Percentiles rank a stretch among this genome's conserved stretches.
phyloP scores from a whole-genome alignment of 2,888 invertebrate species.

The Epinotia brunnichana region DNA sequence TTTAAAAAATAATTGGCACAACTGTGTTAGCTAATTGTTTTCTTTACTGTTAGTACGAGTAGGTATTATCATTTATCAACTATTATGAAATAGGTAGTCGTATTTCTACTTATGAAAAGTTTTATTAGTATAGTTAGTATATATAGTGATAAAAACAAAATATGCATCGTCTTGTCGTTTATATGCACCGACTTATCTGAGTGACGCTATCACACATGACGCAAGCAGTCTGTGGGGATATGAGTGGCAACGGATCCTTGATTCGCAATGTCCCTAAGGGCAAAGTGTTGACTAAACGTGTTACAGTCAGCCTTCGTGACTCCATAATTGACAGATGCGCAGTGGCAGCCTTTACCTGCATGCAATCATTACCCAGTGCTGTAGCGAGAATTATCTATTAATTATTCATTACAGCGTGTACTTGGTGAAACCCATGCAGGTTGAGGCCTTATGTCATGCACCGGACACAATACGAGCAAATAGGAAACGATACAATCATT shows the following conservation, averaged over 20 bases:
- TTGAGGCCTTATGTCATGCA: slow-evolving; percentile 33
- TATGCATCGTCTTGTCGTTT: background rate
- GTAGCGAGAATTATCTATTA: slow-evolving; percentile 47
- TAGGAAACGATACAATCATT: slow-evolving; percentile 47
- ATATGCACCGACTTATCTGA: no score
- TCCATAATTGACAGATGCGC: slow-evolving; percentile 56
- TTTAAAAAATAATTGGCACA: no score
- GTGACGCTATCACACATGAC: slow-evolving; percentile 5
- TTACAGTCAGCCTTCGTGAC: slow-evolving; percentile 57
- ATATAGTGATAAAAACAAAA: background rate
- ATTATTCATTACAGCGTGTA: slow-evolving; percentile 54
- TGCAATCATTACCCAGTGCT: slow-evolving; percentile 54
- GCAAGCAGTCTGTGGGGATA: slow-evolving; percentile 31
- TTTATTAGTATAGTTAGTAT: background rate
- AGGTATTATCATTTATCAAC: background rate
- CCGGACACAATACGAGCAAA: slow-evolving; percentile 51
- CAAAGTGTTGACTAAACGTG: slow-evolving; percentile 49
- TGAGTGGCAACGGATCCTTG: slow-evolving; percentile 41
- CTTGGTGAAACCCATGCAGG: slow-evolving; percentile 48
- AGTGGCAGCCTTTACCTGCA: slow-evolving; percentile 55
- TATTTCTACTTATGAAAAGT: background rate
- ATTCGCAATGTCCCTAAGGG: slow-evolving; percentile 56
- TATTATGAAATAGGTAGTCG: background rate
- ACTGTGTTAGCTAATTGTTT: no score
- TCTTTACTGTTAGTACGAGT: no score